Evolutionary conservation across 2,797 vertebrate genomes (phyloP), one percentile per base, ranked within the genome.

Genomic region (Platyrinchus mystaceus): DNA sequence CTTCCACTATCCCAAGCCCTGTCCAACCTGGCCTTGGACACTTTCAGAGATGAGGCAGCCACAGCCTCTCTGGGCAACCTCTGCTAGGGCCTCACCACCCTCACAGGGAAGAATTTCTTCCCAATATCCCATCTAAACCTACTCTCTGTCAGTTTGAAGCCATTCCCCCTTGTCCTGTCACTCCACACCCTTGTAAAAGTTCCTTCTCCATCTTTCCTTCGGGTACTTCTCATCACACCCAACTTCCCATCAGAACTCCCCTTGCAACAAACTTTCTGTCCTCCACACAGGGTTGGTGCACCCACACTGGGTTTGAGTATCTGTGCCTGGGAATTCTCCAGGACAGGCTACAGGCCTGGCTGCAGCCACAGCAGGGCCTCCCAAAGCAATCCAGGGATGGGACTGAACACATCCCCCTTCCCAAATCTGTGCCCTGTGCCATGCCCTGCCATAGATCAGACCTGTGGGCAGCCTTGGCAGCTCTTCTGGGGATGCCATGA

Each of bases 311-410:
- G 28, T 64, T n/a, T 56, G 60, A n/a, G 34, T 20, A 20, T 20
- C 52, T 30, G 34, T 17, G 21, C 5, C 44, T 9, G 37, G 49
- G 49, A 74, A 68, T 20, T 34, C 21, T 20, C 53, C 15, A 30
- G 60, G 55, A 50, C 4, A 68, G 55, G 60, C 77, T 9, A 12
- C 30, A 32, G 52, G 52, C 52, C 52, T 53, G 52, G 52, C 30
- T 64, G 19, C 7, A 0, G 27, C 22, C 64, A 19, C 3, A 9
- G 3, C 44, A 37, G 37, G 20, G 55, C 36, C 39, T 18, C 23
- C 34, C 26, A 69, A 64, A 68, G 46, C 43, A 58, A 21, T 21
- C 10, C 50, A 64, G 30, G 0, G 0, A 26, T 8, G 44, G 0
- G 3, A 53, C 37, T 32, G 21, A 24, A 12, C 9, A 6, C 23